These are phyloP conservation scores for Sphaeramia orbicularis DNA, from an alignment of 2,797 vertebrate genomes.

Conservation along the genomic window DNA sequence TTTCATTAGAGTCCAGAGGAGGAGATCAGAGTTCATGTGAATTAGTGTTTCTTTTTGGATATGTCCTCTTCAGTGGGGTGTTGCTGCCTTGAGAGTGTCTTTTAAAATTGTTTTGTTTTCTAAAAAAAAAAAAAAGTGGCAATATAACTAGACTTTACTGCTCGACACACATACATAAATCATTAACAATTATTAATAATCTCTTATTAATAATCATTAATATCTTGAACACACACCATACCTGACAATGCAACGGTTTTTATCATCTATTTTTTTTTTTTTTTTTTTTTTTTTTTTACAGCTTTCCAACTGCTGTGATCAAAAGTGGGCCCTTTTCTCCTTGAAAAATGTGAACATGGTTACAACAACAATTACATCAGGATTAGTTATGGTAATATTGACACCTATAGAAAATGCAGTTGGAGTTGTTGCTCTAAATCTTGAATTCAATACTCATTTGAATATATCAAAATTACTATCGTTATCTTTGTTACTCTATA, in stretches of 20 bases:
- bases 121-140: slow-evolving; percentile 52
- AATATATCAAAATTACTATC: slow-evolving; percentile 86
- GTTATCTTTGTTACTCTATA: slow-evolving; percentile 83
- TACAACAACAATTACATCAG: slow-evolving; percentile 81
- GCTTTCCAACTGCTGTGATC: slow-evolving; percentile 48
- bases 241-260: slow-evolving; percentile 73
- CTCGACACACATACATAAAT: slow-evolving; percentile 77
- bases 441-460: slow-evolving; percentile 77
- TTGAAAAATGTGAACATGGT: slow-evolving; percentile 77
- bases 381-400: slow-evolving; percentile 79
- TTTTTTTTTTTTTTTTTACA: slow-evolving; percentile 38
- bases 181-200: slow-evolving; percentile 81
- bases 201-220: slow-evolving; percentile 82
- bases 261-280: slow-evolving; percentile 46
- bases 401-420: slow-evolving; percentile 80
- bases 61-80: slow-evolving; percentile 32
- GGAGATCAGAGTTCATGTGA: slow-evolving; percentile 69
- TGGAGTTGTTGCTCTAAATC: slow-evolving; percentile 74
- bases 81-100: slow-evolving; percentile 55
- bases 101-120: slow-evolving; percentile 57
- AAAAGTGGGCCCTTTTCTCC: slow-evolving; percentile 73
- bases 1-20: slow-evolving; percentile 60
- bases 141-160: slow-evolving; percentile 74
- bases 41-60: slow-evolving; percentile 13
- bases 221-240: slow-evolving; percentile 76